Evolutionary conservation across 2,888 invertebrate species (phyloP).

Genomic region (Orthonychiurus folsomi): DNA sequence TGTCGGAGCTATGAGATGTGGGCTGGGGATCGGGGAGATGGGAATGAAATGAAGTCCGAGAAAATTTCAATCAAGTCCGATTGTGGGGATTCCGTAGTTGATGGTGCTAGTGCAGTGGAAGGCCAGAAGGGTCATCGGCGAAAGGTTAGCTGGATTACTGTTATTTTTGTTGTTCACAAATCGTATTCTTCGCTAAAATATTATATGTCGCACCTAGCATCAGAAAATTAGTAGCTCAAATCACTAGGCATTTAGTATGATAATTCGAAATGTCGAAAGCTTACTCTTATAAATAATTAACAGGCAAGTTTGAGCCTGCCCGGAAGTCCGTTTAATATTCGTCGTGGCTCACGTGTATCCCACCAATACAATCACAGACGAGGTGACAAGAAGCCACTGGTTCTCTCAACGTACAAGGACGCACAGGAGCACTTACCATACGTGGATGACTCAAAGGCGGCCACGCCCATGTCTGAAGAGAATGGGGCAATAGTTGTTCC

Average conservation of each 20-base stretch:
- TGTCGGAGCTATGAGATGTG: slow-evolving; percentile 87
- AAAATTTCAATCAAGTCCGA: slow-evolving; percentile 79
- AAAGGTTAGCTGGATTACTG: slow-evolving; percentile 72
- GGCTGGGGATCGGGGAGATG: slow-evolving; percentile 78
- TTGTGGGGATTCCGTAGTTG: slow-evolving; percentile 83
- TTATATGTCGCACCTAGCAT: too few species aligned
- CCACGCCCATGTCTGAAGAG: slow-evolving; percentile 96
- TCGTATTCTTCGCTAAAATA: too few species aligned
- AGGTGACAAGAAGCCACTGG: slow-evolving; percentile 84
- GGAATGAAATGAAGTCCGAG: slow-evolving; percentile 80
- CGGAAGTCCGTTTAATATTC: slow-evolving; percentile 89
- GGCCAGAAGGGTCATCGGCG: slow-evolving; percentile 52
- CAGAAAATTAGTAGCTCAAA: too few species aligned
- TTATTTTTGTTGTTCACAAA: too few species aligned
- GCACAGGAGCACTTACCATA: slow-evolving; percentile 78
- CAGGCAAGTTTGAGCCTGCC: slow-evolving; percentile 95
- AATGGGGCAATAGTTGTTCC: slow-evolving; percentile 91
- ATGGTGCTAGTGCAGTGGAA: slow-evolving; percentile 54
- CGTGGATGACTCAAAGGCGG: slow-evolving; percentile 94
- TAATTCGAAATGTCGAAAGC: too few species aligned
- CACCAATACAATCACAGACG: slow-evolving; percentile 80
- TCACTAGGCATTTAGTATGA: too few species aligned
- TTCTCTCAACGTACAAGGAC: slow-evolving; percentile 82
- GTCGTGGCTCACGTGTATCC: slow-evolving; percentile 80
- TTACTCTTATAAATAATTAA: slow-evolving; percentile 13